Percentiles rank a stretch among this genome's conserved stretches.
phyloP scores from a whole-genome alignment of 2,113 vertebrate species.

The Notarius quadriscutis region DNA sequence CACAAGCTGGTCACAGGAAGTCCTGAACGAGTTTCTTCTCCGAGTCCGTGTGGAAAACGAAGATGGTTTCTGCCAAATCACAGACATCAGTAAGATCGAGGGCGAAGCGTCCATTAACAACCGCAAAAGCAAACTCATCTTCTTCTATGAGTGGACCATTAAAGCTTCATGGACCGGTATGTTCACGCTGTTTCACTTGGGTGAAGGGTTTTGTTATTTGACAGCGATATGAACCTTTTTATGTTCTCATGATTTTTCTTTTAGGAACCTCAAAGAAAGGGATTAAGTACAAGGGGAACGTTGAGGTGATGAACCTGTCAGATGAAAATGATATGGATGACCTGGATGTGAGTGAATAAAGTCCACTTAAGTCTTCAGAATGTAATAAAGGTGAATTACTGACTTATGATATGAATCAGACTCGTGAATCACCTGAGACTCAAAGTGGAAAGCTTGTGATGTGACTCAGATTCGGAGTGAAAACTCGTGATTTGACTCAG shows the following conservation, averaged over 20 bases:
- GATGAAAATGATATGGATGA: constrained; percentile 87
- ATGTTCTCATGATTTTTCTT: constrained; percentile 31
- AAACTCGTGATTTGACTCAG: neutral
- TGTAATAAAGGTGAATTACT: neutral
- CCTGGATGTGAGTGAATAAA: constrained; percentile 75
- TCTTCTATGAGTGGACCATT: constrained; percentile 86
- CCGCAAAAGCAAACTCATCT: constrained; percentile 87
- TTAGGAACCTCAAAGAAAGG: constrained; percentile 79
- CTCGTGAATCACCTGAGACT: neutral
- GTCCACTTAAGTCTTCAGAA: neutral
- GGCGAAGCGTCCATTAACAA: constrained; percentile 89
- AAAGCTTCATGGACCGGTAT: constrained; percentile 82
- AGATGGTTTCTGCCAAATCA: constrained; percentile 81
- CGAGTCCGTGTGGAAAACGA: constrained; percentile 74
- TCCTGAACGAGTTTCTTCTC: constrained; percentile 79
- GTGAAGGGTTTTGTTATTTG: neutral
- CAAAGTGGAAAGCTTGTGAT: neutral
- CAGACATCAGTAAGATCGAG: constrained; percentile 81
- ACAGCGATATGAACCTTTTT: neutral
- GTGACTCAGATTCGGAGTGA: neutral
- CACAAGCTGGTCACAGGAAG: constrained; percentile 85
- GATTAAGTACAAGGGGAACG: constrained; percentile 81
- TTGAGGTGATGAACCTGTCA: constrained; percentile 85
- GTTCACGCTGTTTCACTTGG: neutral
- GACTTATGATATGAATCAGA: neutral